phyloP scores from a whole-genome alignment of 2,113 vertebrate genomes.

The Euleptes europaea region DNA sequence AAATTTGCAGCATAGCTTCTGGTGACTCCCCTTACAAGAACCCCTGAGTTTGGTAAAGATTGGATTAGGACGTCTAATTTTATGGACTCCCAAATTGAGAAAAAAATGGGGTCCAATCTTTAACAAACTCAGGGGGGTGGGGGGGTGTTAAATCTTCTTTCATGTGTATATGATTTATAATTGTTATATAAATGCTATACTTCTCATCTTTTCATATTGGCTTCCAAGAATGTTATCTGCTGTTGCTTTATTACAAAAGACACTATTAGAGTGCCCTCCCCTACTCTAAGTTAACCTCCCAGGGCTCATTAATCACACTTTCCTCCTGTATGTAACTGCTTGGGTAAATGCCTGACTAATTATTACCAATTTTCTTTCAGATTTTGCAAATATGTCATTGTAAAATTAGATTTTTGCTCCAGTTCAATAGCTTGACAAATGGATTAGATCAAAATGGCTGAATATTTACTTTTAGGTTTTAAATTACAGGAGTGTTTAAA shows the following conservation, averaged over 20 bases:
- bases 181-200: no score
- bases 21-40: no score
- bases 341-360: neutral
- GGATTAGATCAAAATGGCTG: neutral
- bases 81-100: no score
- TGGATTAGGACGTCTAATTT: no score
- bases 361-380: neutral
- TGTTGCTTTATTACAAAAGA: conserved; percentile 33
- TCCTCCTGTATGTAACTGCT: neutral
- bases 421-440: neutral
- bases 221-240: neutral
- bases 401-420: conserved; percentile 7
- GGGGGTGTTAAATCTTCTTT: no score
- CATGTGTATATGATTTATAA: no score
- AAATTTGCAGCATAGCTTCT: no score
- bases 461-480: conserved; percentile 22
- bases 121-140: no score
- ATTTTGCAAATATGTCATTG: conserved; percentile 18
- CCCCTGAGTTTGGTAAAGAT: no score
- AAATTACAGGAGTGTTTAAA: neutral
- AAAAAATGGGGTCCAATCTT: no score
- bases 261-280: conserved; percentile 2
- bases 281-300: no score
- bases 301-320: conserved; percentile 29
- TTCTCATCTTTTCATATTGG: neutral